Percentiles rank a stretch among this genome's conserved stretches.
phyloP scores from a whole-genome alignment of 2,888 invertebrate genomes.

The Dasypogon diadema region DNA sequence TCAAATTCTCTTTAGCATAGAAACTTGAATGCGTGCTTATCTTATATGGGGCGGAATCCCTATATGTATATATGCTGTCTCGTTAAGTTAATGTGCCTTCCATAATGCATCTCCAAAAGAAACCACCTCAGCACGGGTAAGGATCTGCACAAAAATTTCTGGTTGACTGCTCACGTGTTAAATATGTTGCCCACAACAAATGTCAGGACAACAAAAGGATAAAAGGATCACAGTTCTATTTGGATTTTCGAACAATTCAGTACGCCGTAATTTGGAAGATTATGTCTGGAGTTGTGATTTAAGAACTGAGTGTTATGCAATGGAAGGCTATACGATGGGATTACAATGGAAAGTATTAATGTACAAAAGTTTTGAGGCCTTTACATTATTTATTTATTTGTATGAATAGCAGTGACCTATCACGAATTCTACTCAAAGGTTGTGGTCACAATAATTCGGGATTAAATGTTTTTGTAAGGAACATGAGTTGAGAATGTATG shows the following conservation, averaged over 20 bases:
- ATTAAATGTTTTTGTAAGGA: no score
- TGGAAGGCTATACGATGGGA: not conserved
- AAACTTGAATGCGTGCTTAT: not conserved
- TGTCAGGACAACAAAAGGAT: constrained; percentile 53
- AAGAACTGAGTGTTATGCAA: not conserved
- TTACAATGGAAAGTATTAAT: not conserved
- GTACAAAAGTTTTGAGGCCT: no score
- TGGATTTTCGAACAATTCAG: constrained; percentile 46
- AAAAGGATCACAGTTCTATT: constrained; percentile 32
- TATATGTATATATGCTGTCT: not conserved
- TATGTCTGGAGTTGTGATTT: not conserved
- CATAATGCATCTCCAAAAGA: constrained; percentile 45
- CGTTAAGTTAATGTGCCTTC: constrained; percentile 50
- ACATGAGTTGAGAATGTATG: no score
- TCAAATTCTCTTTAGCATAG: not conserved
- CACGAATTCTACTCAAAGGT: no score
- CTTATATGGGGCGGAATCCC: constrained; percentile 30
- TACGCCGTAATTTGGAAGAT: constrained; percentile 33
- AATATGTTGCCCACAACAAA: constrained; percentile 57
- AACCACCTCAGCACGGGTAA: constrained; percentile 4
- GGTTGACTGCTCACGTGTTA: constrained; percentile 56
- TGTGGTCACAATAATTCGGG: no score
- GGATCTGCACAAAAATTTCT: constrained; percentile 43
- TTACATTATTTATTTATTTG: no score
- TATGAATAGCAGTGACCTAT: no score